These are phyloP conservation scores for Onychostoma macrolepis DNA, from an alignment of 2,113 vertebrate genomes.

Conservation along the genomic window DNA sequence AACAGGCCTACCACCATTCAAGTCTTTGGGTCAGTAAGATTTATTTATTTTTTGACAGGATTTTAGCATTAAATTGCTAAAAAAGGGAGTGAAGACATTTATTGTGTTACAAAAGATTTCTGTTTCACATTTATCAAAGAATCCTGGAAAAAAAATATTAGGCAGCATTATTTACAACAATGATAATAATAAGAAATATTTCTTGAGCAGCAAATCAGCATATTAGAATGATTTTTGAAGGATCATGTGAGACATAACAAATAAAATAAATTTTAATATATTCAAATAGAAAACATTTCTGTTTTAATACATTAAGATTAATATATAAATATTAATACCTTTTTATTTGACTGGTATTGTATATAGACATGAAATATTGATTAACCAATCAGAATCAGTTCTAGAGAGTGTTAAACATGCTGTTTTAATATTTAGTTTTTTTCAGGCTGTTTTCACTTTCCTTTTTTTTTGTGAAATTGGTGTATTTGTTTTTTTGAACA, in stretches of 20 bases:
- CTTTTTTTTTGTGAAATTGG: neutral
- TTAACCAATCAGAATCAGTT: neutral
- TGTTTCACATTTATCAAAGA: no score
- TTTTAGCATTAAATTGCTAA: neutral
- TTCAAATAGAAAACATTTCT: neutral
- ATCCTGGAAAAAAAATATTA: neutral
- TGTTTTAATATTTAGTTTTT: neutral
- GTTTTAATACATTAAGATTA: neutral
- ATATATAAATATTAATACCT: no score
- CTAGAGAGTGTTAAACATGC: neutral
- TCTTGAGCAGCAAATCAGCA: neutral
- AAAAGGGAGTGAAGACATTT: neutral
- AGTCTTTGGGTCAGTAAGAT: neutral
- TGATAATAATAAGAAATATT: neutral
- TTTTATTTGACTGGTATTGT: no score
- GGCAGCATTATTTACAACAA: neutral
- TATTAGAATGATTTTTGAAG: neutral
- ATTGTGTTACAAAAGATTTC: neutral
- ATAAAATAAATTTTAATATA: neutral
- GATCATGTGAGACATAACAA: no score
- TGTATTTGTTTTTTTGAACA: conserved; percentile 59
- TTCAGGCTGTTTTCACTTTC: neutral
- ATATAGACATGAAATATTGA: neutral
- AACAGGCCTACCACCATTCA: neutral
- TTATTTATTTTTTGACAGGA: neutral